Evolutionary conservation across 2,797 vertebrate species (phyloP), one percentile per base, ranked within the genome.

Genomic region (Micropoecilia bifurca): DNA sequence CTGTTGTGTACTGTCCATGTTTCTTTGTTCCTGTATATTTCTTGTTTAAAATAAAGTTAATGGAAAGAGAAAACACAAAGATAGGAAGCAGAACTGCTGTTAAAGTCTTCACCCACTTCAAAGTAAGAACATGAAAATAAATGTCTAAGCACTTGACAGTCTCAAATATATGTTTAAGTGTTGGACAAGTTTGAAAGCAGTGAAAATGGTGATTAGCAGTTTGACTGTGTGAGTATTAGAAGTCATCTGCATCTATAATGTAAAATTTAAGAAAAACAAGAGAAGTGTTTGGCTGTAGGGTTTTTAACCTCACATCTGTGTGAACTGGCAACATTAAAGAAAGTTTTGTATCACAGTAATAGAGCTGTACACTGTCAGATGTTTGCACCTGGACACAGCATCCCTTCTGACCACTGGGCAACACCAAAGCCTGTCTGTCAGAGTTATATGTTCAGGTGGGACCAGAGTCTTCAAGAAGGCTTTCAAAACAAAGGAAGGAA

Each of bases 301-400:
- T 22, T 68, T 39, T 36, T 16, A 61, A 30, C 57, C 9, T 66
- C 4, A 61, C 22, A 43, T 20, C 39, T 69, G 39, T 69, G 41
- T 43, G 22, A 4, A 66, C n/a, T 41, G 4, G 18, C 46, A 36
- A 30, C 45, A 10, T 43, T 57, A 59, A 4, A 8, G 45, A 25
- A 16, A 71, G 48, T 33, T 33, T 41, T 53, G 33, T 69, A 25
- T 57, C n/a, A 8, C 8, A 10, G 22, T 30, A 68, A 59, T 33
- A 16, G 6, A 71, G 45, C 47, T 45, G 36, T 36, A 14, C 63
- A 61, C 45, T 28, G 48, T 45, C 75, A 41, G 78, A 50, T 74
- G 8, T 74, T 66, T 88, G 76, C 87, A 88, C 77, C 84, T 89
- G 84, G 68, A 87, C 83, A 30, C 53, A 50, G 68, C 33, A 41